Evolutionary conservation across 1,140 invertebrate species (phyloP), one percentile per base, ranked within the genome.

Genomic region (Drosophila mojavensis): DNA sequence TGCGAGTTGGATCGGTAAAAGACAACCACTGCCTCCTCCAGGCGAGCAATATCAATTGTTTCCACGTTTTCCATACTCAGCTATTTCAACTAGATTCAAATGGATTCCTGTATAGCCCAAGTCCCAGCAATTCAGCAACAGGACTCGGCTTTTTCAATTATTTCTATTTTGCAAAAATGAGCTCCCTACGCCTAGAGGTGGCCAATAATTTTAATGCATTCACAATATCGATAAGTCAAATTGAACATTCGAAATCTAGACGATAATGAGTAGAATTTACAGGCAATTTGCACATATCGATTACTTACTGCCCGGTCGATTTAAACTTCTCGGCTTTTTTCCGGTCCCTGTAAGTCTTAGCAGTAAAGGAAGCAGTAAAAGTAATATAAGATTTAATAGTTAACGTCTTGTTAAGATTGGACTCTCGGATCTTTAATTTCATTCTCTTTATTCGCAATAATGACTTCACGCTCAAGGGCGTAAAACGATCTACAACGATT

Each of bases 1-100:
- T 93, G 69, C 17, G 91, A 81, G 55, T 78, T 88, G 13, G 85
- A 91, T 7, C 90, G 78, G 62, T 92, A 92, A 70, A 92, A 92
- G 0, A 82, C 72, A 9, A 86, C 68, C 3, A 92, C 91, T 6
- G 91, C 90, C 65, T 92, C 90, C 58, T 92, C 91, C 9, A 92
- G 69, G 5, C 76, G 70, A 5, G 60, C 71, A 26, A 92, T 82
- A 78, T 92, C 90, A 5, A 92, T 83, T 45, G 84, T 53, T 41
- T 91, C 91, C 75, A 81, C 36, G 36, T 13, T 11, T 24, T 70
- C 66, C 66, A 75, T 75, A 5, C 10, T 50, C n/a, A 15, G n/a
- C 28, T 10, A 20, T n/a, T 54, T 3, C 1, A 24, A 24, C 20
- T 24, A 24, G 20, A 17, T 33, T 3, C 13, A 48, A 7, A 55